These are phyloP conservation scores for Burhinus bistriatus DNA, from an alignment of 2,113 vertebrate species.

Conservation along the genomic window DNA sequence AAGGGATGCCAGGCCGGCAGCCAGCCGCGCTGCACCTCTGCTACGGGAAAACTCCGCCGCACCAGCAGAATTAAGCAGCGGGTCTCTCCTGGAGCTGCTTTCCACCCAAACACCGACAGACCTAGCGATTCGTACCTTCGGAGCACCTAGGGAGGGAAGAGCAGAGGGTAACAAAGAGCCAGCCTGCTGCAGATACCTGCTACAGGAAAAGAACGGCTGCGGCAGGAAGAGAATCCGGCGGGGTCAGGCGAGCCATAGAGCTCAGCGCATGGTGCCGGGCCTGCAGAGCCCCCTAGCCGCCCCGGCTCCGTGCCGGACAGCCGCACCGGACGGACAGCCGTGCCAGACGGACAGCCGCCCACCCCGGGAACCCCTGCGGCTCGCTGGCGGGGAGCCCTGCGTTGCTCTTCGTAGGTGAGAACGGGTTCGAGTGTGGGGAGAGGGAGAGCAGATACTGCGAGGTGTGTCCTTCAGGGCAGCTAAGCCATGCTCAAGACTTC, in stretches of 20 bases:
- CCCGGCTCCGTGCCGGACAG: neutral
- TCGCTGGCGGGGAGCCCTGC: too few relatives aligned
- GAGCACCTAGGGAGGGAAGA: neutral
- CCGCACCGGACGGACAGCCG: neutral
- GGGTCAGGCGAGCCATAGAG: conserved; percentile 61
- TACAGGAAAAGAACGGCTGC: conserved; percentile 45
- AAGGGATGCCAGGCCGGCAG: neutral
- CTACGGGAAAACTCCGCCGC: neutral
- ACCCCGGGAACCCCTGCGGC: too few relatives aligned
- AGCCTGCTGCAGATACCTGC: conserved; percentile 36
- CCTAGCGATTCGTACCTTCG: neutral
- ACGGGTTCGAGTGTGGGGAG: neutral
- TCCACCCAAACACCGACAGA: neutral
- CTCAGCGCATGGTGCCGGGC: neutral
- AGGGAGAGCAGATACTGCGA: neutral
- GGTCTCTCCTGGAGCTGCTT: neutral
- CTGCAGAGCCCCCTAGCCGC: conserved; percentile 48
- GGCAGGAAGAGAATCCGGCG: conserved; percentile 60
- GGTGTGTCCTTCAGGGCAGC: neutral
- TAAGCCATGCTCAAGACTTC: rapidly evolving
- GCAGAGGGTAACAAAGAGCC: conserved; percentile 56
- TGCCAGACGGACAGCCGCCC: neutral
- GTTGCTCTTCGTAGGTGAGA: rapidly evolving
- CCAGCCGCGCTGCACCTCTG: neutral
- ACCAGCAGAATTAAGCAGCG: neutral